These are phyloP conservation scores for Solea solea DNA, from an alignment of 2,113 vertebrate genomes.

Conservation along the genomic window DNA sequence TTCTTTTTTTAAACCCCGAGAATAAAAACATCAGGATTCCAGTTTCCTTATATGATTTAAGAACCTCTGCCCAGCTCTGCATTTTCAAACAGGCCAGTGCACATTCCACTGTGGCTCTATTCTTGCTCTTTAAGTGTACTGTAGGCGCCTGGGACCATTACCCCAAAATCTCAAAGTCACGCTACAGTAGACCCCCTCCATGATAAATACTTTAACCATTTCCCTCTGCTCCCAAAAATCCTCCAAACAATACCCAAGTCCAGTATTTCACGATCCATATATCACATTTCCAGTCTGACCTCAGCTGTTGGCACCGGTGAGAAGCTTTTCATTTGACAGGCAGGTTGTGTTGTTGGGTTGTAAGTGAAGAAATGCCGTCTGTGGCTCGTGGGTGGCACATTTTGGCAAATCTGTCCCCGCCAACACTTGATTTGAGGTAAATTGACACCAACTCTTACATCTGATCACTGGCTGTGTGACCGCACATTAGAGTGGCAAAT, in stretches of 20 bases:
- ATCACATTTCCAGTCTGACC: constrained; percentile 31
- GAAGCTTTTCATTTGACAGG: constrained; percentile 3
- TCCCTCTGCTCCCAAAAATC: constrained; percentile 17
- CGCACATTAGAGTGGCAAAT: constrained; percentile 38
- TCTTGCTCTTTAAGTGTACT: constrained; percentile 38
- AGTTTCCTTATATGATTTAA: constrained; percentile 8
- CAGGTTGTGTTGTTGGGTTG: constrained; percentile 6
- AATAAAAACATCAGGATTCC: constrained; percentile 2
- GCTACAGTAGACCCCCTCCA: constrained; percentile 45
- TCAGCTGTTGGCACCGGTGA: background rate
- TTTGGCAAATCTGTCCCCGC: background rate
- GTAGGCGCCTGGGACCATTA: constrained; percentile 30
- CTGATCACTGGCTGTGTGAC: constrained; percentile 10
- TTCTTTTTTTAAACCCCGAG: background rate
- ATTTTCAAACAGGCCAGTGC: constrained; percentile 11
- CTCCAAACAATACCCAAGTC: constrained; percentile 9
- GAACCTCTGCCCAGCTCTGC: constrained; percentile 6
- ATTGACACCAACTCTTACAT: constrained; percentile 3
- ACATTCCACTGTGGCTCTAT: constrained; percentile 29
- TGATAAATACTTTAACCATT: constrained; percentile 36
- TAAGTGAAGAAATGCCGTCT: background rate
- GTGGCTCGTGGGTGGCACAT: constrained; percentile 24
- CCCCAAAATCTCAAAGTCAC: constrained; percentile 20
- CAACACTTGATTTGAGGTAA: constrained; percentile 17
- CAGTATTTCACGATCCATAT: constrained; percentile 23